These are phyloP conservation scores for Acleris sparsana DNA, from an alignment of 2,888 invertebrate species.

Conservation along the genomic window DNA sequence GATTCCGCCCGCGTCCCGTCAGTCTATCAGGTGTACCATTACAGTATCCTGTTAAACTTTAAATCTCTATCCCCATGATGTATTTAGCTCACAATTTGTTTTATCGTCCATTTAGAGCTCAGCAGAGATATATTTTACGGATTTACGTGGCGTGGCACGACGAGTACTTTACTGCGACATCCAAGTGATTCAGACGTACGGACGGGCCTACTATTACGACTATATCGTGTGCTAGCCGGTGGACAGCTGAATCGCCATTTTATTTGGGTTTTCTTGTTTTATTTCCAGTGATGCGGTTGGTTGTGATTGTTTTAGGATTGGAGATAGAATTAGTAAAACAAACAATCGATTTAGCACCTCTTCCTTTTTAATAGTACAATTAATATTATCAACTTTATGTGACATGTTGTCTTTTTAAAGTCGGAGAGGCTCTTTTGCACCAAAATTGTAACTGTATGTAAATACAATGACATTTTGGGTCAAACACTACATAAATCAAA, in stretches of 20 bases:
- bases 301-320: conserved; percentile 1
- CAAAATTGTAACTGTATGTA: no score
- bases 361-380: no score
- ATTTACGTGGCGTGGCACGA: conserved; percentile 46
- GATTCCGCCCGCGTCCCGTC: conserved; percentile 15
- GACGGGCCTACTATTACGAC: conserved; percentile 31
- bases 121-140: conserved; percentile 54
- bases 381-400: no score
- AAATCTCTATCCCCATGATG: conserved; percentile 47
- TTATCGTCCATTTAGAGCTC: conserved; percentile 54
- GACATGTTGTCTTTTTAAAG: no score
- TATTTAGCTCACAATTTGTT: conserved; percentile 56
- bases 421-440: no score
- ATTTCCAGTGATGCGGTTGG: neutral
- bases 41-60: conserved; percentile 31
- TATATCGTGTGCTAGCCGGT: neutral
- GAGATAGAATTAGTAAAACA: neutral
- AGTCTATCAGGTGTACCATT: conserved; percentile 14
- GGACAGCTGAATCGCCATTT: neutral
- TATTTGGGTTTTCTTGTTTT: neutral
- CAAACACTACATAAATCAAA: no score
- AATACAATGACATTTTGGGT: no score
- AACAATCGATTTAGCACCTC: no score
- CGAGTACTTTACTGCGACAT: conserved; percentile 52
- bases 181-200: conserved; percentile 47